Evolutionary conservation across 1,140 invertebrate genomes (phyloP).

Genomic region (Bombus affinis): DNA sequence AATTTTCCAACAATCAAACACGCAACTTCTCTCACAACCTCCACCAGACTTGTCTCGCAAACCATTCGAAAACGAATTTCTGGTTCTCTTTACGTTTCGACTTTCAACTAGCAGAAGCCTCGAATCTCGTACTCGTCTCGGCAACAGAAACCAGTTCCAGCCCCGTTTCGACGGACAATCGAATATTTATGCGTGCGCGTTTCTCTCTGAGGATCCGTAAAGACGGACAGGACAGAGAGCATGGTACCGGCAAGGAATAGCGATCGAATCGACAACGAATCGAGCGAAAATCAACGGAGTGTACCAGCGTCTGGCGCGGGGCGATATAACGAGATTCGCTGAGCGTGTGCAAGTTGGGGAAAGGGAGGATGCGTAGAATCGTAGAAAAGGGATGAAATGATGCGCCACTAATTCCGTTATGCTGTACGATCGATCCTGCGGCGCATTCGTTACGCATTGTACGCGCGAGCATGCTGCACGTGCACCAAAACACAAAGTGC

Average conservation of each 20-base stretch:
- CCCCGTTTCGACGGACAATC: conserved; percentile 52
- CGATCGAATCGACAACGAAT: not conserved
- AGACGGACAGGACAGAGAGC: conserved; percentile 32
- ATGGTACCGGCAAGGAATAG: not conserved
- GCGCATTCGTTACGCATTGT: conserved; percentile 46
- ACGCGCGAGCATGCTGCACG: conserved; percentile 38
- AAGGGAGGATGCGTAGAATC: conserved; percentile 35
- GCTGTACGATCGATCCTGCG: conserved; percentile 45
- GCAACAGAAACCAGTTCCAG: conserved; percentile 26
- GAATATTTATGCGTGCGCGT: conserved; percentile 56
- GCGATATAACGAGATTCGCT: conserved; percentile 19
- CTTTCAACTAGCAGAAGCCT: not conserved
- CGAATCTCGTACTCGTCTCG: not conserved
- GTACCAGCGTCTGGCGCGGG: too few species aligned
- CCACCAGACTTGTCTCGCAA: too few species aligned
- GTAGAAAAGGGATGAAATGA: conserved; percentile 76
- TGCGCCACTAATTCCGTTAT: conserved; percentile 79
- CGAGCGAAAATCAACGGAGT: not conserved
- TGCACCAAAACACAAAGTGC: conserved; percentile 56
- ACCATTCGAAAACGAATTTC: not conserved
- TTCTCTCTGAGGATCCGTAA: conserved; percentile 2
- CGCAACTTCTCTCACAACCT: not conserved
- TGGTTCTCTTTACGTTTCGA: not conserved
- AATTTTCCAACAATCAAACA: too few species aligned
- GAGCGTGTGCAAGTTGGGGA: not conserved